phyloP scores from a whole-genome alignment of 23 tunicate species.

The Halocynthia aurantium region DNA sequence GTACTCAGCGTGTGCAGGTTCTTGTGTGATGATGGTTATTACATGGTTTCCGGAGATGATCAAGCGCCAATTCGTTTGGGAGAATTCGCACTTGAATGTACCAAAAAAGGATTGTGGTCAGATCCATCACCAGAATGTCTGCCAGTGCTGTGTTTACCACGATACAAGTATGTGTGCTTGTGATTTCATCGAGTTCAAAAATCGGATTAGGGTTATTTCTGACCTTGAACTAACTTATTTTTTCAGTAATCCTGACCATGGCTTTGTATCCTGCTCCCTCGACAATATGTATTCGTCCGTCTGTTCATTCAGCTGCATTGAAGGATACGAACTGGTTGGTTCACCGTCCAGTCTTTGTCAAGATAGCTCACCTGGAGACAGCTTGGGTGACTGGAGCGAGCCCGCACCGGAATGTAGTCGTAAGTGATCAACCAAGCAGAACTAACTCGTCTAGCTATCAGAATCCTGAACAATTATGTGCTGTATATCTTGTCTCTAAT shows the following conservation, averaged over 20 bases:
- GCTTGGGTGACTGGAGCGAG: constrained; percentile 46
- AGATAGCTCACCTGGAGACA: constrained; percentile 49
- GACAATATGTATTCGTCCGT: constrained; percentile 15
- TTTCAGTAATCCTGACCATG: constrained; percentile 18
- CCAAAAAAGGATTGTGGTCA: neutral
- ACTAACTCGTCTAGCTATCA: neutral
- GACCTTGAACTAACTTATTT: too few species aligned
- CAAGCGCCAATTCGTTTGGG: neutral
- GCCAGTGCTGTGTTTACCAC: constrained; percentile 8
- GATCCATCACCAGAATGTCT: constrained; percentile 7
- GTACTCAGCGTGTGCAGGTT: constrained; percentile 28
- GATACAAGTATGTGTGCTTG: constrained; percentile 1
- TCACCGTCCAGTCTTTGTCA: constrained; percentile 18
- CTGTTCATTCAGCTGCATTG: constrained; percentile 35
- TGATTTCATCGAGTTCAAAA: neutral
- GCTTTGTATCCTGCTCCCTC: constrained; percentile 20
- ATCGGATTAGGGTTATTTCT: too few species aligned
- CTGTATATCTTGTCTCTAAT: neutral
- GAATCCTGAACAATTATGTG: neutral
- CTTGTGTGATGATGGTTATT: constrained; percentile 11
- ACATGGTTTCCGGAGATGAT: constrained; percentile 16
- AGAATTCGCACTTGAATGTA: constrained; percentile 4
- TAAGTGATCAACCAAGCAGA: neutral
- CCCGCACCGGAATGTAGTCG: constrained; percentile 48
- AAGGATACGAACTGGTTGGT: constrained; percentile 29